Evolutionary conservation across 2,797 vertebrate genomes (phyloP).

Genomic region (Poeciliopsis presidionis): DNA sequence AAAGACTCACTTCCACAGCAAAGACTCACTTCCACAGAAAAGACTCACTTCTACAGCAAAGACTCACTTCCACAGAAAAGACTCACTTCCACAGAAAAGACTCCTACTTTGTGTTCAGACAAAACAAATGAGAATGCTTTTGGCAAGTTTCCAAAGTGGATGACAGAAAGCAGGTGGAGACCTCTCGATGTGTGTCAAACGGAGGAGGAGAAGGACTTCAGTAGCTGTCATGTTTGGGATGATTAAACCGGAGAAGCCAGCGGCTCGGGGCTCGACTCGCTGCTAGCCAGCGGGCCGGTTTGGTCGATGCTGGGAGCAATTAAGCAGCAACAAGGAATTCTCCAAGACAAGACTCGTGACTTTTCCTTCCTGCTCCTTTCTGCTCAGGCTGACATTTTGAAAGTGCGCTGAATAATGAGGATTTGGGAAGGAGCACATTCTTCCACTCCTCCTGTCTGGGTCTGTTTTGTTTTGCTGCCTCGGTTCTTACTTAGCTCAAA

Average conservation of each 20-base stretch:
- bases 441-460: not conserved
- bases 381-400: conserved; percentile 7
- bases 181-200: conserved; percentile 16
- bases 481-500: not conserved
- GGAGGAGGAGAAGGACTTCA: conserved; percentile 28
- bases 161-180: not conserved
- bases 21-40: no score
- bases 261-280: conserved; percentile 16
- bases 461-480: not conserved
- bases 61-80: no score
- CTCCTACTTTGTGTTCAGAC: not conserved
- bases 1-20: no score
- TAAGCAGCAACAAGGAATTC: conserved; percentile 25
- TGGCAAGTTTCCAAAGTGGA: conserved; percentile 13
- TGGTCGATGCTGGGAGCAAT: conserved; percentile 47
- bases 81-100: not conserved
- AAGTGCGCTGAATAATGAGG: not conserved
- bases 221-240: conserved; percentile 45
- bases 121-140: not conserved
- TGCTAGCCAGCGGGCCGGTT: conserved; percentile 17
- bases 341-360: not conserved
- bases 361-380: not conserved
- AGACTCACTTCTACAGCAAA: no score
- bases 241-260: conserved; percentile 39
- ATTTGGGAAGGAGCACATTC: not conserved